A percentile compares a stretch with the other conserved stretches of the same genome.
phyloP scores from a whole-genome alignment of 1,140 invertebrate genomes.

The Achroia grisella region DNA sequence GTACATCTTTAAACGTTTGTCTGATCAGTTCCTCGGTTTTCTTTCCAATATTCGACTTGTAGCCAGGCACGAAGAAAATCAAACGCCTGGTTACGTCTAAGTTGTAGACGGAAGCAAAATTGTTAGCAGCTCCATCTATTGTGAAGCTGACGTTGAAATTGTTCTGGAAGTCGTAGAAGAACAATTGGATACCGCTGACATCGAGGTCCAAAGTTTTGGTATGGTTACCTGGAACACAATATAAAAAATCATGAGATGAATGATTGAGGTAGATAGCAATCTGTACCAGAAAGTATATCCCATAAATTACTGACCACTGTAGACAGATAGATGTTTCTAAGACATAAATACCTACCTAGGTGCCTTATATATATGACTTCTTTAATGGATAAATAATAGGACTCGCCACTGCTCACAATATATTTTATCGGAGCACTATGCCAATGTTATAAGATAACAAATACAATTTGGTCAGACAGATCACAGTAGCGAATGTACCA shows the following conservation, averaged over 20 bases:
- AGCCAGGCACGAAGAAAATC: constrained; percentile 56
- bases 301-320: too few species aligned
- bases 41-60: constrained; percentile 48
- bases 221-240: constrained; percentile 54
- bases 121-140: constrained; percentile 33
- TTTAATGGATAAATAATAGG: too few species aligned
- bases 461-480: too few species aligned
- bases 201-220: constrained; percentile 34
- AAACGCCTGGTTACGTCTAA: constrained; percentile 42
- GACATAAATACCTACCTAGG: too few species aligned
- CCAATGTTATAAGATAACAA: too few species aligned
- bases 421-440: too few species aligned
- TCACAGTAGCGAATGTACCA: too few species aligned
- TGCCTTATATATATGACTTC: too few species aligned
- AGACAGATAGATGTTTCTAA: too few species aligned
- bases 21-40: constrained; percentile 46
- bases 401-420: too few species aligned
- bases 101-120: constrained; percentile 34
- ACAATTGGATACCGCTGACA: constrained; percentile 41
- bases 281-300: too few species aligned
- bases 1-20: constrained; percentile 43
- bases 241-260: not conserved
- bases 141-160: constrained; percentile 48
- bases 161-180: constrained; percentile 60
- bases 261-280: too few species aligned